Conservation (phyloP, 2,797 vertebrate species). For the Manis crassicaudata region DNA sequence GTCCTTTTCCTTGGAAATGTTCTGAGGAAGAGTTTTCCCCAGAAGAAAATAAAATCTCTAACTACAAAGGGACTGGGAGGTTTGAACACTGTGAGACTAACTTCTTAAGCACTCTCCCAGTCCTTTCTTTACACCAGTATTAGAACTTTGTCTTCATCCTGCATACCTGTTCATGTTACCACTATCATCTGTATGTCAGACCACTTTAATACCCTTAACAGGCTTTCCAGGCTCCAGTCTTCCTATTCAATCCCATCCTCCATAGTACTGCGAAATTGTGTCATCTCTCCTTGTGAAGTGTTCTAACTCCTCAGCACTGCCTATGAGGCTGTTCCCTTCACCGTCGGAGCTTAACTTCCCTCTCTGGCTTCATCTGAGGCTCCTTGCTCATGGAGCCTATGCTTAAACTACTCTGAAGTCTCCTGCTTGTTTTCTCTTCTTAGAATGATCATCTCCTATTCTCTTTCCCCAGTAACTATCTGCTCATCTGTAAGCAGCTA, state of each 20-base stretch:
- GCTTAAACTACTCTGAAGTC: background rate
- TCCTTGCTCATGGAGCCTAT: background rate
- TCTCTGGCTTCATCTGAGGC: background rate
- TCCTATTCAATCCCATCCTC: background rate
- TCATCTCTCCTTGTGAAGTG: background rate
- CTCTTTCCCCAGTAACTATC: background rate
- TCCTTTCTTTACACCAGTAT: background rate
- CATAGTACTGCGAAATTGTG: background rate
- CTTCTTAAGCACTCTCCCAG: background rate
- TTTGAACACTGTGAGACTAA: background rate
- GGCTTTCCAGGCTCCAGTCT: background rate
- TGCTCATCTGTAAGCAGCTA: background rate
- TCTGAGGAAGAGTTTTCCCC: background rate
- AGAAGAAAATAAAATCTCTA: background rate
- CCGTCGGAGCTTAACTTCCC: background rate
- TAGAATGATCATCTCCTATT: background rate
- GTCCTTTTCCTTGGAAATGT: background rate
- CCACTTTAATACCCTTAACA: background rate
- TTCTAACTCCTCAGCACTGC: background rate
- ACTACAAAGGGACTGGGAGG: background rate
- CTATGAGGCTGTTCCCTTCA: background rate
- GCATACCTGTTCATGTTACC: background rate
- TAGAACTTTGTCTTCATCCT: background rate
- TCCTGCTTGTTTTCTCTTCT: conserved; percentile 5
- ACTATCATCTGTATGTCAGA: background rate